These are phyloP conservation scores for Chelonoidis abingdonii DNA, from an alignment of 2,113 vertebrate species.

Conservation along the genomic window DNA sequence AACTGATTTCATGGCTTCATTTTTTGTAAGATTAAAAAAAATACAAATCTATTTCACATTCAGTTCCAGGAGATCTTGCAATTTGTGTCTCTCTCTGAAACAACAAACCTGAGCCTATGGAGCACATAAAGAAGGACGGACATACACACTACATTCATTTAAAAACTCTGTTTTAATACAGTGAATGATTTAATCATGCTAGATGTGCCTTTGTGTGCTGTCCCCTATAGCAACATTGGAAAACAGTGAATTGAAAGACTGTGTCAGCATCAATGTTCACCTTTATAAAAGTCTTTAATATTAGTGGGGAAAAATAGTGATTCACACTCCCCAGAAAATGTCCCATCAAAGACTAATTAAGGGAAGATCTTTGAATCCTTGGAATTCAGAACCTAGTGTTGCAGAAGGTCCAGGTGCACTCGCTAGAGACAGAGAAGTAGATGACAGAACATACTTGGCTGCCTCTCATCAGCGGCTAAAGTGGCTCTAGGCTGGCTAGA, in stretches of 20 bases:
- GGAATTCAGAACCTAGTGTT: background rate
- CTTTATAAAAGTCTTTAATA: background rate
- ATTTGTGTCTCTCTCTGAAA: background rate
- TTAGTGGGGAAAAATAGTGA: fast-evolving
- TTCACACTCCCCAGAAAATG: background rate
- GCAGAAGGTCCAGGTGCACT: background rate
- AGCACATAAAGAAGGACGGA: background rate
- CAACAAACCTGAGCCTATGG: background rate
- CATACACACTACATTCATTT: background rate
- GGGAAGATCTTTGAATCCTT: background rate
- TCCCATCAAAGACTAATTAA: background rate
- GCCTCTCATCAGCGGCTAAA: background rate
- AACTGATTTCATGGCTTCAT: background rate
- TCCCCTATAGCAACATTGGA: background rate
- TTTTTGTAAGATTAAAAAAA: background rate
- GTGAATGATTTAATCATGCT: background rate
- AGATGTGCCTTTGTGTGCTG: background rate
- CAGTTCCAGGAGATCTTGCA: background rate
- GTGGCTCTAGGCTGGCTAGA: too few species aligned
- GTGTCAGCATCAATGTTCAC: background rate
- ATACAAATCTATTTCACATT: background rate
- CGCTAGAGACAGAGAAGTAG: background rate
- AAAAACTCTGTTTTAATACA: background rate
- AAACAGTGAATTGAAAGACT: background rate
- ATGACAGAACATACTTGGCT: background rate